Evolutionary conservation across 2,888 invertebrate species (phyloP), one percentile per base, ranked within the genome.

Genomic region (Drosophila planitibia): DNA sequence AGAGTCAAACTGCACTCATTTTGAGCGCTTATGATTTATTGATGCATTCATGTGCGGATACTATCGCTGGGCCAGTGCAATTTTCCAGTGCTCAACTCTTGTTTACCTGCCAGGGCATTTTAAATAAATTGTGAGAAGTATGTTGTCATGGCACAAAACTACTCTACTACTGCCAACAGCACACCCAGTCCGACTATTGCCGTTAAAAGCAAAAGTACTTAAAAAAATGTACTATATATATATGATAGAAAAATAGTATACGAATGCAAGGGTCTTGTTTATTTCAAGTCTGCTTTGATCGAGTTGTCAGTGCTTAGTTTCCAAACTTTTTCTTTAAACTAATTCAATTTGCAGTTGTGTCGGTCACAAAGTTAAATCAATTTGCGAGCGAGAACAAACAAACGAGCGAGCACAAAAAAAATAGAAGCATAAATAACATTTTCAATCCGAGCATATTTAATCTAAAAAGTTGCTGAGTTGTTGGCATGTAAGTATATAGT

Each of bases 1-100:
- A 22, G 22, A 22, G 25, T 28, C 30, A 69, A 62, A 52, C 41
- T 70, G 64, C 82, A 74, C 71, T 81, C 75, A 79, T 82, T 83
- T 77, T 74, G 68, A 74, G 57, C 71, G 80, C 66, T 86, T 86
- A 86, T 89, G 89, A 86, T 89, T 86, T 89, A 86, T 86, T 86
- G 82, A 89, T 81, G 86, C 76, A 62, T 72, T 49, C 85, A 69
- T 70, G 68, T 71, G 65, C 35, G 61, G 63, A 62, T 68, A 54
- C 67, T 32, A 41, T 47, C 28, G 39, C 57, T 19, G 52, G 44
- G 41, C 41, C 49, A 77, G 52, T 59, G 79, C 84, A 79, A 76
- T 83, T 79, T 70, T 66, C 70, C 55, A 61, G 71, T 70, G 57
- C 52, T 65, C 68, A 68, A 44, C 74, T 70, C 60, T 58, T 78